A percentile compares a stretch with the other conserved stretches of the same genome.
Conservation (phyloP, 2,888 invertebrate genomes). For the Drosophila recens region DNA sequence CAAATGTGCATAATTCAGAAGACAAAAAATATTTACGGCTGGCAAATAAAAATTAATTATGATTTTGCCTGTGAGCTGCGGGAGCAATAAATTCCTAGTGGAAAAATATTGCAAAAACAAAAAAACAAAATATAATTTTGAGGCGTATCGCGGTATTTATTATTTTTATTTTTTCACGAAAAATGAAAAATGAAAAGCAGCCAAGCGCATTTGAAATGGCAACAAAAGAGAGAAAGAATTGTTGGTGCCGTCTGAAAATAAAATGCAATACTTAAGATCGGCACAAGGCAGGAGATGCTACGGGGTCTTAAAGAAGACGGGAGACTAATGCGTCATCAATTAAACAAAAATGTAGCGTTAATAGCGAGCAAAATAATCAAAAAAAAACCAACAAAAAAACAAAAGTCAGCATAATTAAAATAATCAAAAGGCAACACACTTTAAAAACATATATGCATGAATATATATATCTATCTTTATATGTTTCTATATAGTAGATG, state of each 20-base stretch:
- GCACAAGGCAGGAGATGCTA: not conserved
- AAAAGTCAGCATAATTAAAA: slow-evolving; percentile 57
- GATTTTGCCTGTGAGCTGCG: slow-evolving; percentile 57
- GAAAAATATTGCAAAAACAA: slow-evolving; percentile 47
- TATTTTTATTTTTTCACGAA: slow-evolving; percentile 44
- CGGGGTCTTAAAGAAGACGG: not conserved
- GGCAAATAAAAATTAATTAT: slow-evolving; percentile 76
- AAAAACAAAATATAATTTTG: slow-evolving; percentile 2
- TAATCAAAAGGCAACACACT: slow-evolving; percentile 48
- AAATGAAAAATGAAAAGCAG: slow-evolving; percentile 42
- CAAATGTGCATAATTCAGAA: slow-evolving; percentile 65
- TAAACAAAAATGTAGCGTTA: slow-evolving; percentile 78
- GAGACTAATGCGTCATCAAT: slow-evolving; percentile 72
- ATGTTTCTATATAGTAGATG: slow-evolving; percentile 17
- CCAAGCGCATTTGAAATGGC: slow-evolving; percentile 59
- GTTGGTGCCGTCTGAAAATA: slow-evolving; percentile 79
- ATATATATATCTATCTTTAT: slow-evolving; percentile 4
- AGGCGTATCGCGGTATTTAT: slow-evolving; percentile 23
- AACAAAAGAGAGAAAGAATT: slow-evolving; percentile 57
- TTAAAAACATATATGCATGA: not conserved
- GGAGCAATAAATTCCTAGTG: slow-evolving; percentile 70
- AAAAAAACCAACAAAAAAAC: slow-evolving; percentile 14
- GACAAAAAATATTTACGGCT: slow-evolving; percentile 51
- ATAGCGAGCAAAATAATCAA: slow-evolving; percentile 46
- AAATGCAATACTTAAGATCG: slow-evolving; percentile 48